Percentiles rank a stretch among this genome's conserved stretches.
phyloP scores from a whole-genome alignment of 2,888 invertebrate genomes.

The Agrilus biguttatus region DNA sequence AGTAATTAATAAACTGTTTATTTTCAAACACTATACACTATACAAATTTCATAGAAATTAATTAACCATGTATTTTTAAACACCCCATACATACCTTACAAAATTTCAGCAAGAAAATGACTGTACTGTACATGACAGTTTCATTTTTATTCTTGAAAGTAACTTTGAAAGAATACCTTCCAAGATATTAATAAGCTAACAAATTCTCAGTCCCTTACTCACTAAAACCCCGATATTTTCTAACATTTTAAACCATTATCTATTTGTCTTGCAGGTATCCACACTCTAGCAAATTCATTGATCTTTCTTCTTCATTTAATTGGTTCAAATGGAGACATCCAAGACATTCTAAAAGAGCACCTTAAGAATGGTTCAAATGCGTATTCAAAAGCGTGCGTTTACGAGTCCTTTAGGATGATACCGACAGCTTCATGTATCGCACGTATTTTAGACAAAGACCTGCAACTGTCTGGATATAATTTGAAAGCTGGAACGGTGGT shows the following conservation, averaged over 20 bases:
- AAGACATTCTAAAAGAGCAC: constrained; percentile 47
- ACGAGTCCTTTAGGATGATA: constrained; percentile 57
- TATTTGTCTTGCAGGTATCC: constrained; percentile 34
- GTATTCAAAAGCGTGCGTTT: constrained; percentile 66
- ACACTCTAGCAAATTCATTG: constrained; percentile 73
- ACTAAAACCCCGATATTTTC: too few relatives aligned
- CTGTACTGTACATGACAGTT: too few relatives aligned
- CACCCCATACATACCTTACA: too few relatives aligned
- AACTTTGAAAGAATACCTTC: too few relatives aligned
- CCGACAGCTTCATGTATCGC: constrained; percentile 73
- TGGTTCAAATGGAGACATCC: constrained; percentile 51
- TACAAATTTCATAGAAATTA: too few relatives aligned
- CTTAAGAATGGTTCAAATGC: constrained; percentile 41
- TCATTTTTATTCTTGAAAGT: too few relatives aligned
- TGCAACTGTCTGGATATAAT: constrained; percentile 48
- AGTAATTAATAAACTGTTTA: too few relatives aligned
- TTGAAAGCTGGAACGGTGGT: constrained; percentile 64
- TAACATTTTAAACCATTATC: neutral
- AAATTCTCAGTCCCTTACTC: too few relatives aligned
- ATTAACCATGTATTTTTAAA: too few relatives aligned
- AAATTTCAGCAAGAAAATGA: too few relatives aligned
- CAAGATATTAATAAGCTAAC: too few relatives aligned
- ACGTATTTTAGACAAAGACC: constrained; percentile 56
- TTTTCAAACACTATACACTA: too few relatives aligned
- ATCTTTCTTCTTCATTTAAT: constrained; percentile 64